Conservation (phyloP, 2,888 invertebrate species). For the Drosophila atripex region DNA sequence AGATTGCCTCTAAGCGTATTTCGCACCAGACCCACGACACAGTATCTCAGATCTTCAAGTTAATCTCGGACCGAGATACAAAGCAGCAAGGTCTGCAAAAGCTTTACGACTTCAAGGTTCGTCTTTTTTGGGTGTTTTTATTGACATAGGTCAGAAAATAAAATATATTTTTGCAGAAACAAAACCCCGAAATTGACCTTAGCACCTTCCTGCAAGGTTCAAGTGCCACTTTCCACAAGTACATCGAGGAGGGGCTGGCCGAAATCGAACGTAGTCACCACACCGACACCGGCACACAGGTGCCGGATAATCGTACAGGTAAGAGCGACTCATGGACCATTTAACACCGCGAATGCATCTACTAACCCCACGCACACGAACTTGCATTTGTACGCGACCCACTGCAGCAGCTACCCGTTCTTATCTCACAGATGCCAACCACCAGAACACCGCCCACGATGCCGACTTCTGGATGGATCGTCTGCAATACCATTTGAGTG, state of each 20-base stretch:
- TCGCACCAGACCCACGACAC: slow-evolving; percentile 93
- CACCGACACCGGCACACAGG: slow-evolving; percentile 40
- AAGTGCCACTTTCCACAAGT: slow-evolving; percentile 83
- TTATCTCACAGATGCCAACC: slow-evolving; percentile 76
- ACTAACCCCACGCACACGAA: slow-evolving; percentile 49
- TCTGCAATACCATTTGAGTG: slow-evolving; percentile 77
- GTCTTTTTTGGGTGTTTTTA: neutral
- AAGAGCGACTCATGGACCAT: slow-evolving; percentile 13
- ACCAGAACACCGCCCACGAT: slow-evolving; percentile 72
- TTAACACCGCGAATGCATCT: slow-evolving; percentile 6
- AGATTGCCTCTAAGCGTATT: slow-evolving; percentile 85
- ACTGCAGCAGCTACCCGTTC: slow-evolving; percentile 76
- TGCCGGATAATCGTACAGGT: slow-evolving; percentile 71
- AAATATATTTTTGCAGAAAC: slow-evolving; percentile 61
- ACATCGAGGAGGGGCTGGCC: slow-evolving; percentile 83
- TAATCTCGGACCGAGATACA: slow-evolving; percentile 95
- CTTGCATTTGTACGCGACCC: slow-evolving; percentile 18
- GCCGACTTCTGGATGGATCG: slow-evolving; percentile 84
- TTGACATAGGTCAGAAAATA: neutral
- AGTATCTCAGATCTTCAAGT: slow-evolving; percentile 94
- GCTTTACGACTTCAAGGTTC: slow-evolving; percentile 83
- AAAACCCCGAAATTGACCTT: slow-evolving; percentile 83
- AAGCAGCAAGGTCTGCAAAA: slow-evolving; percentile 90
- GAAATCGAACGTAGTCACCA: slow-evolving; percentile 81
- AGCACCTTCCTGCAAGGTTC: slow-evolving; percentile 83